A percentile compares a stretch with the other conserved stretches of the same genome.
These are phyloP conservation scores for Macroglossus sobrinus DNA, from an alignment of 2,113 vertebrate species.

Conservation along the genomic window DNA sequence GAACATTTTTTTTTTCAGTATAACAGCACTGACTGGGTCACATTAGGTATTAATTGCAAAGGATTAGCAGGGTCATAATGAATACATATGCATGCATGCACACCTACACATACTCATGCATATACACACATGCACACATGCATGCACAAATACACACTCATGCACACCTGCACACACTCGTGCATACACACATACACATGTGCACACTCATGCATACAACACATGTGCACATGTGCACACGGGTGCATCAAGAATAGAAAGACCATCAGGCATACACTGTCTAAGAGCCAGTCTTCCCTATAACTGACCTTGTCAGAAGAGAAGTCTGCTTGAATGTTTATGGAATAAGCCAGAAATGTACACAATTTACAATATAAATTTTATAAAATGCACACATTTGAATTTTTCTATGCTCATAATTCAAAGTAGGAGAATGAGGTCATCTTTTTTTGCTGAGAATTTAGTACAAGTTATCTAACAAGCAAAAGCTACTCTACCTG, in stretches of 20 bases:
- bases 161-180: accelerated
- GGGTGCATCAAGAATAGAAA: too few relatives aligned
- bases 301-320: background rate
- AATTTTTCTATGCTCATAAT: background rate
- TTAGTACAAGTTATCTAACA: background rate
- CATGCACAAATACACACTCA: too few relatives aligned
- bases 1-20: background rate
- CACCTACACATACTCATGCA: too few relatives aligned
- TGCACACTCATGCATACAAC: accelerated
- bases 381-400: background rate
- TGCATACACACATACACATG: too few relatives aligned
- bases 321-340: background rate
- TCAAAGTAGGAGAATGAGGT: background rate
- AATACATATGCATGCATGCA: background rate
- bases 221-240: accelerated
- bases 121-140: accelerated
- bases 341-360: background rate
- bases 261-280: background rate
- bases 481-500: background rate
- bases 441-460: background rate
- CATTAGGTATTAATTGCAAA: background rate
- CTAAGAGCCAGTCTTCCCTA: background rate
- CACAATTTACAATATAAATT: background rate
- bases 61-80: background rate
- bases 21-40: background rate